Evolutionary conservation across 2,113 vertebrate species (phyloP).

Genomic region (Rattus rattus): DNA sequence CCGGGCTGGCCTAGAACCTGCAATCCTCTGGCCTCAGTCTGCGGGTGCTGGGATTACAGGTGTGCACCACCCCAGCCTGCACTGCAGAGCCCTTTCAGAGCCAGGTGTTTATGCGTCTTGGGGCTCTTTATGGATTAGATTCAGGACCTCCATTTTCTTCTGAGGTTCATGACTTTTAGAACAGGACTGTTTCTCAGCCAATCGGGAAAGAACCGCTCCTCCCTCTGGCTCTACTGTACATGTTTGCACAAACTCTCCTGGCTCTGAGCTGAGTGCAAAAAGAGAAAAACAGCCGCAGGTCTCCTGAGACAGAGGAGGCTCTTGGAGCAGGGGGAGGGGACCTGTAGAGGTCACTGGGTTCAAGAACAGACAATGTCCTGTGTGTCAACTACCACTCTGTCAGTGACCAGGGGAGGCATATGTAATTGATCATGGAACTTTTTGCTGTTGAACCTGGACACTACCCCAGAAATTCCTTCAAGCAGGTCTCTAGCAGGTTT

Average conservation of each 20-base stretch:
- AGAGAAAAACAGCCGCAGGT: not conserved
- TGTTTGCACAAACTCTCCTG: constrained; percentile 10
- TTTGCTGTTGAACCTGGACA: not conserved
- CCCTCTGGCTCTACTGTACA: not conserved
- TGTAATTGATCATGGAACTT: not conserved
- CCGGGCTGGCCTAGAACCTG: not conserved
- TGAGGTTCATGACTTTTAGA: not conserved
- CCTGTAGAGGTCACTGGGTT: not conserved
- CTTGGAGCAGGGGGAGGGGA: not conserved
- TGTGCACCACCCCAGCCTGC: not conserved
- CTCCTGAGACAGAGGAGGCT: not conserved
- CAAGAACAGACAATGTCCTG: not conserved
- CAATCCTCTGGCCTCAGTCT: not conserved
- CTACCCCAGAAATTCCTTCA: not conserved
- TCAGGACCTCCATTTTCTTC: not conserved
- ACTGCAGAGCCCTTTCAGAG: not conserved
- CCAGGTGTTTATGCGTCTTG: not conserved
- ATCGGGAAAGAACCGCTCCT: not conserved
- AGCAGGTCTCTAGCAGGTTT: not conserved
- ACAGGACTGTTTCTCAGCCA: not conserved
- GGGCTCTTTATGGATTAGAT: not conserved
- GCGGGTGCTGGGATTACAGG: not conserved
- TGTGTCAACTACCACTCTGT: not conserved
- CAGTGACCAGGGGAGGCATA: not conserved
- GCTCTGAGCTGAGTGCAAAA: not conserved